Evolutionary conservation across 2,888 invertebrate genomes (phyloP).

Genomic region (Galeopsomyia nigrocyanea): DNA sequence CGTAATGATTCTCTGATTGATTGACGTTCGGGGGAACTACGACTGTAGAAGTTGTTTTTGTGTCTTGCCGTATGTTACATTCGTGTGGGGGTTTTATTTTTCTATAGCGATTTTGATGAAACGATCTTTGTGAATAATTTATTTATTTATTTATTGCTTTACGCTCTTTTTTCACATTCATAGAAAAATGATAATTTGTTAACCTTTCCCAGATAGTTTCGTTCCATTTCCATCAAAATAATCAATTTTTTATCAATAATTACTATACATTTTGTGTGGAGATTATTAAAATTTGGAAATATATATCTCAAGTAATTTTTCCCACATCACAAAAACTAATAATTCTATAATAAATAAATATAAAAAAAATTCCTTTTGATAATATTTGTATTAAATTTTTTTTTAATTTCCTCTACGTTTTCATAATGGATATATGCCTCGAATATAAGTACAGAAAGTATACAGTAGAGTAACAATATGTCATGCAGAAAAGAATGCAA

Average conservation of each 20-base stretch:
- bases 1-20: conserved; percentile 12
- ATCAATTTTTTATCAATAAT: no score
- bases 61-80: conserved; percentile 3
- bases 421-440: background rate
- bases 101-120: no score
- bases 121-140: no score
- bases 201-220: no score
- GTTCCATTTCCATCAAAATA: no score
- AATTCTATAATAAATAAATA: background rate
- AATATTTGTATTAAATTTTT: background rate
- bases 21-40: background rate
- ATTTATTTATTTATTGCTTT: no score
- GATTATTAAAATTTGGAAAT: no score
- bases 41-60: conserved; percentile 5
- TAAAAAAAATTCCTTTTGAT: background rate
- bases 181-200: no score
- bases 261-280: no score
- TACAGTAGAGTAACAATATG: conserved; percentile 15
- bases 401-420: background rate
- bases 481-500: conserved; percentile 20
- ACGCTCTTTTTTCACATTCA: no score
- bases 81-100: conserved; percentile 1
- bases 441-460: conserved; percentile 11
- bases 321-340: background rate
- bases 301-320: background rate